A percentile compares a stretch with the other conserved stretches of the same genome.
Conservation (phyloP, 2,888 invertebrate genomes). For the Euzetes globulus region DNA sequence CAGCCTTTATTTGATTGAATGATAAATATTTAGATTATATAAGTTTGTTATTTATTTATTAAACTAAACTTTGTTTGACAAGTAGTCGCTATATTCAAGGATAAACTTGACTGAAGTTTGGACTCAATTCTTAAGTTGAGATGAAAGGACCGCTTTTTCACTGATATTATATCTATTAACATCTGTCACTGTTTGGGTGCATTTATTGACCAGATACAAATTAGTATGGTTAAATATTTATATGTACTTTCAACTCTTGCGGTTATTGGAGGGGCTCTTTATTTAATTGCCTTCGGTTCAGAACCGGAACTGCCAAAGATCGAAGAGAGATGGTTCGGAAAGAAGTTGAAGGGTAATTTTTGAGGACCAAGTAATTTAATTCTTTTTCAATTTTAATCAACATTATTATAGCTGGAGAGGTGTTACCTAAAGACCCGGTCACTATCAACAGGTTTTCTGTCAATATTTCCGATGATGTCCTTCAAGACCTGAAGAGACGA, state of each 20-base stretch:
- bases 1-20: too few species aligned
- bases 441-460: conserved; percentile 31
- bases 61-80: too few species aligned
- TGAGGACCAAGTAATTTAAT: neutral
- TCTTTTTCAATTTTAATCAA: too few species aligned
- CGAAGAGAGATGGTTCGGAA: neutral
- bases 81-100: too few species aligned
- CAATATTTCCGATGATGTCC: conserved; percentile 30
- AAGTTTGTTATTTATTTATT: too few species aligned
- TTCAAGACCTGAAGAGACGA: conserved; percentile 52
- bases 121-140: too few species aligned
- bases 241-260: neutral
- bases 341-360: neutral
- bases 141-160: too few species aligned
- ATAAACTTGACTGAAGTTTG: too few species aligned
- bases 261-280: neutral
- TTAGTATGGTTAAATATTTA: neutral
- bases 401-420: neutral
- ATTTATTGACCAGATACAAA: too few species aligned
- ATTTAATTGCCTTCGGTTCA: neutral
- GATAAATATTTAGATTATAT: too few species aligned
- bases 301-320: neutral
- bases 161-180: too few species aligned
- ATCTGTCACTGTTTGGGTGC: too few species aligned
- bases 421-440: conserved; percentile 27